Conservation (phyloP, 2,113 vertebrate genomes). For the Gorsachius goisagi region DNA sequence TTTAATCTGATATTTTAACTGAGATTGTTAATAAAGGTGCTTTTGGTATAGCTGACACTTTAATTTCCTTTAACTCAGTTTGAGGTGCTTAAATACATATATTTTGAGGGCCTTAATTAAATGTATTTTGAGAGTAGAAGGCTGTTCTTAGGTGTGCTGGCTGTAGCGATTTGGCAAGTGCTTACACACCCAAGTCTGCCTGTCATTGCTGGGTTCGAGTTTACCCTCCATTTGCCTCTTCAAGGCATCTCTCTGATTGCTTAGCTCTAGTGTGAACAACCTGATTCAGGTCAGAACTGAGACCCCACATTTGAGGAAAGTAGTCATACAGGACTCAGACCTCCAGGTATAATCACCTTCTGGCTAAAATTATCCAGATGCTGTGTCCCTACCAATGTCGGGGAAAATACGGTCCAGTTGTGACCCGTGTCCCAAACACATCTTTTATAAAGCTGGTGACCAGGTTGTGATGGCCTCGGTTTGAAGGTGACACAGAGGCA, state of each 20-base stretch:
- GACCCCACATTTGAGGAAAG: neutral
- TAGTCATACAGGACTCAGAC: neutral
- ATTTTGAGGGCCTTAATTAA: neutral
- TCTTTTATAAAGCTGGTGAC: neutral
- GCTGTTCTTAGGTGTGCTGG: neutral
- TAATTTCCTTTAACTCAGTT: neutral
- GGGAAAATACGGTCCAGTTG: neutral
- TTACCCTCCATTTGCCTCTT: neutral
- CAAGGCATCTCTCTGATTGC: neutral
- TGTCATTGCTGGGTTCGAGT: neutral
- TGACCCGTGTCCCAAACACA: neutral
- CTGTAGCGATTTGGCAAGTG: neutral
- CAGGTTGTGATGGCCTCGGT: neutral
- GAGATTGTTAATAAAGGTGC: neutral
- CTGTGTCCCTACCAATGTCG: neutral
- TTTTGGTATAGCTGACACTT: neutral
- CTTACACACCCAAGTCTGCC: neutral
- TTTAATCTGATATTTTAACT: neutral
- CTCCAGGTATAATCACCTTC: neutral
- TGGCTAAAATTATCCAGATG: neutral
- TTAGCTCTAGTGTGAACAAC: neutral
- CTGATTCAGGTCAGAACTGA: neutral
- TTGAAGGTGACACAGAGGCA: neutral
- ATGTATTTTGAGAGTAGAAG: neutral
- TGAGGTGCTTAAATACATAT: neutral